Evolutionary conservation across 2,888 invertebrate genomes (phyloP), one percentile per base, ranked within the genome.

Genomic region (Cryptus viduatorius): DNA sequence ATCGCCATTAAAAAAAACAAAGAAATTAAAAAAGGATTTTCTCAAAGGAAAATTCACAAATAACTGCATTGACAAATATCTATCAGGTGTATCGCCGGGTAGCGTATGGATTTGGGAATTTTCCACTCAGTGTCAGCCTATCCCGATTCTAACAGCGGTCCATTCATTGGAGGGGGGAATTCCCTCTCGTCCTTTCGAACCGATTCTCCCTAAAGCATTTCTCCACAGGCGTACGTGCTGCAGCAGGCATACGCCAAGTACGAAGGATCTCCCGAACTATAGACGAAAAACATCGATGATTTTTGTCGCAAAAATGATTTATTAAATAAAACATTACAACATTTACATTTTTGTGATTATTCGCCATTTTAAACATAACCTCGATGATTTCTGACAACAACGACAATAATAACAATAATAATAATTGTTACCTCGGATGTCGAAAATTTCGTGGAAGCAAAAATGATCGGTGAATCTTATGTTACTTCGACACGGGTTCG

Each of bases 71-170:
- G 14, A 24, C 8, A 12, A 24, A 48, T 5, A 29, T 48, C 29
- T 3, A 8, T 68, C 48, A 16, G 31, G 37, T 29, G 31, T 69
- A 48, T 50, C 4, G 14, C 3, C 50, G n/a, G 4, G 64, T 8
- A 37, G 64, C 64, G 37, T 46, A 7, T 1, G 50, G 10, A 16
- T 69, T 69, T 69, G 69, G 69, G 16, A 31, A 69, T 69, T 69
- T 69, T 69, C 69, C 69, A 69, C 69, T 65, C 7, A 4, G 37
- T 24, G 56, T 56, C 19, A 8, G 50, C 50, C 69, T 50, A 37
- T 16, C 50, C 69, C 37, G 31, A 50, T 50, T 69, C 50, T 69
- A 69, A 69, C 50, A 50, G 8, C 31, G 50, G 69, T 50, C 69
- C 14, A 31, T 50, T 69, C 31, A 16, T 37, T 16, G 50, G 50